These are phyloP conservation scores for Hecatera dysodea DNA, from an alignment of 2,888 invertebrate species.

Conservation along the genomic window DNA sequence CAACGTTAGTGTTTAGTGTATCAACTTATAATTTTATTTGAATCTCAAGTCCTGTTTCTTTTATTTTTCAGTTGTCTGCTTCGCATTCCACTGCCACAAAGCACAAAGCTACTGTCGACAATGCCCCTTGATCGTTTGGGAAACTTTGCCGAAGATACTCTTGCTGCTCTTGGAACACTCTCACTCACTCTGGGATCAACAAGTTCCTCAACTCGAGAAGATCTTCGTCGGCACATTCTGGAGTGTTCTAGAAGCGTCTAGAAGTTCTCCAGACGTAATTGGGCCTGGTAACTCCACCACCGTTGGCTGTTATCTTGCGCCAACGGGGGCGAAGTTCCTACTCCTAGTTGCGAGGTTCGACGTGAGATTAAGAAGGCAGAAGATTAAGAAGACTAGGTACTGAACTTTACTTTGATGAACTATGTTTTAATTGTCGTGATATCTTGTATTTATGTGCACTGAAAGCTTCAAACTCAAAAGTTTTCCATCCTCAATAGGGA, in stretches of 20 bases:
- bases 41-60: slow-evolving; percentile 11
- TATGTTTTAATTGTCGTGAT: too few relatives aligned
- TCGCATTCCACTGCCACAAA: background rate
- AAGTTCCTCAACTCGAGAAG: background rate
- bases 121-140: too few relatives aligned
- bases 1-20: too few relatives aligned
- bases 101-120: too few relatives aligned
- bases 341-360: slow-evolving; percentile 91
- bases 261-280: slow-evolving; percentile 78
- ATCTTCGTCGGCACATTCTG: slow-evolving; percentile 7
- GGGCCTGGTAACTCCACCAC: slow-evolving; percentile 96
- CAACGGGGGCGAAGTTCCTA: slow-evolving; percentile 95
- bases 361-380: slow-evolving; percentile 42
- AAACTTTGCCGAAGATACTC: background rate
- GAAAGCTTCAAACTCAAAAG: too few relatives aligned
- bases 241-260: slow-evolving; percentile 38
- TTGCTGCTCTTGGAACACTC: background rate
- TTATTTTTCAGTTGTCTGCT: slow-evolving; percentile 3
- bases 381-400: slow-evolving; percentile 6
- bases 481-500: too few relatives aligned
- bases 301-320: slow-evolving; percentile 93
- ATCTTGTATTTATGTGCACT: too few relatives aligned
- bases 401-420: too few relatives aligned
- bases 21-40: background rate
- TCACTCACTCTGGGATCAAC: background rate